These are phyloP conservation scores for Trachelipus rathkii DNA, from an alignment of 1,140 invertebrate genomes.

Conservation along the genomic window DNA sequence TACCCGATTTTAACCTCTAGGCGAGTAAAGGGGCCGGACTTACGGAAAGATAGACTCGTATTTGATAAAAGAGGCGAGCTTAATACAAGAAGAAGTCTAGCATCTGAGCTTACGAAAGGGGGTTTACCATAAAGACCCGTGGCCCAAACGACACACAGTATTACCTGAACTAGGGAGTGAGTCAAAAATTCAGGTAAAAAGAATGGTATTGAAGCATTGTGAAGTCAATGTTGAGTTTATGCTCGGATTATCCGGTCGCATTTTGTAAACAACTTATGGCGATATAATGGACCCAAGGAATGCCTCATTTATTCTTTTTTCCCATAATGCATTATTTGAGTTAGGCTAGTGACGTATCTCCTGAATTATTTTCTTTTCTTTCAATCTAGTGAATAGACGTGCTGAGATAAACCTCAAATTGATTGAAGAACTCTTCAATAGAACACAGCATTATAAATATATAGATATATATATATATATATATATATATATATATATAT, in stretches of 20 bases:
- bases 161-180: constrained; percentile 1
- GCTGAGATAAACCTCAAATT: not conserved
- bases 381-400: not conserved
- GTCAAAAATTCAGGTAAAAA: not conserved
- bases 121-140: not conserved
- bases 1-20: constrained; percentile 1
- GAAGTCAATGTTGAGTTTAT: constrained; percentile 7
- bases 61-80: not conserved
- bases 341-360: constrained; percentile 1
- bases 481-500: too few relatives aligned
- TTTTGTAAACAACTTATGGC: constrained; percentile 11
- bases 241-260: not conserved
- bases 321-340: constrained; percentile 6
- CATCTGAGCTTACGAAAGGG: not conserved
- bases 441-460: too few relatives aligned
- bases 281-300: not conserved
- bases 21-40: not conserved
- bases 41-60: not conserved
- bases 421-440: not conserved
- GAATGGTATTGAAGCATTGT: not conserved
- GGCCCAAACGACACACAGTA: constrained; percentile 8
- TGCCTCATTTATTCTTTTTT: not conserved
- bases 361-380: not conserved
- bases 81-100: not conserved
- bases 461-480: too few relatives aligned